Base-by-base conservation (phyloP, 2,113 vertebrate genomes). In the Dascyllus trimaculatus region DNA sequence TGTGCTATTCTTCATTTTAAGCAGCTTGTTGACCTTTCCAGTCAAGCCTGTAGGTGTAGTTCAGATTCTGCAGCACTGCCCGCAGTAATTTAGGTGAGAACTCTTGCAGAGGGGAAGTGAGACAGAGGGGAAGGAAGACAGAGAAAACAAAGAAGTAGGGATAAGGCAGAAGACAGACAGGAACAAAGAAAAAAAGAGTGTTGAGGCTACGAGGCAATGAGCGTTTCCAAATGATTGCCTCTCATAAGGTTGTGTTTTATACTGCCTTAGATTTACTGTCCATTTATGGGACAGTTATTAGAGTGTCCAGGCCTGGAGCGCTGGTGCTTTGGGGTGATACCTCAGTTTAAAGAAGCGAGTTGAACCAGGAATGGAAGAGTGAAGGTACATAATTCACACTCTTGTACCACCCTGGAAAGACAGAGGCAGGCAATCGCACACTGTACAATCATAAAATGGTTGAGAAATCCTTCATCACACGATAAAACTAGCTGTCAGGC, bases 1-100 rank as follows among this genome's bases (percentile, higher is more conserved):
- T 70, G 70, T 75, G 38, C 66, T 93, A 86, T 94, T 95, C 91
- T 94, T 95, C 88, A 91, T 90, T 94, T 94, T 93, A 94, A 95
- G 80, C 83, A 93, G 87, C 85, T 94, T 93, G 89, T 93, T 94
- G 93, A 94, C 94, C 94, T 95, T 91, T 89, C 67, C 91, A 85
- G 87, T 92, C 93, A 88, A 87, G 78, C 92, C 88, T 93, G 88
- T 90, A 92, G 93, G 92, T 94, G 85, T 89, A 93, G 82, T 90
- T 92, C 78, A 82, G 69, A 88, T 85, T 87, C 84, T 82, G 82
- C 77, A 75, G 87, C 78, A 78, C 69, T 75, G 75, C 82, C 88
- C 78, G 80, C 79, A 85, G 91, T 93, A 87, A 92, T 93, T 93
- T 91, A 87, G 87, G 88, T 79, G 78, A 76, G 81, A 89, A 90